These are phyloP conservation scores for Choreutis nemorana DNA, from an alignment of 2,888 invertebrate species.

Conservation along the genomic window DNA sequence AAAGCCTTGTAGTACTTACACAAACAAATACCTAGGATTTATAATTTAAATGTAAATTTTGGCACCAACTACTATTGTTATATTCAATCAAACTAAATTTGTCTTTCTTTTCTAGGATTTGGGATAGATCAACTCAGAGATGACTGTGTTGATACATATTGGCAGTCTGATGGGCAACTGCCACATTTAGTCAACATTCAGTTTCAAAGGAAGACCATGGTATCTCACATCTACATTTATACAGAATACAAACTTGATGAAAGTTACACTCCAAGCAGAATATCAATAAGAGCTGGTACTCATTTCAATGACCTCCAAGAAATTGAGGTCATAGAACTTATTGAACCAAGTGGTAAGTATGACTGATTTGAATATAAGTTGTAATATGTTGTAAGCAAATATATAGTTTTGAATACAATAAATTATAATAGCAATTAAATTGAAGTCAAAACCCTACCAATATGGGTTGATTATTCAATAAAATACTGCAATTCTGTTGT, in stretches of 20 bases:
- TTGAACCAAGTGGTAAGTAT: constrained; percentile 82
- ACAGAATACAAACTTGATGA: constrained; percentile 98
- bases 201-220: constrained; percentile 93
- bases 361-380: too few relatives aligned
- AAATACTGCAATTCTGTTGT: not conserved
- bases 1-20: too few relatives aligned
- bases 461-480: not conserved
- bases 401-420: not conserved
- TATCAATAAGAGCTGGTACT: constrained; percentile 92
- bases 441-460: too few relatives aligned
- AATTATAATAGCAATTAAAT: not conserved
- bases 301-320: constrained; percentile 97
- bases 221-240: constrained; percentile 95
- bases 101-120: constrained; percentile 76
- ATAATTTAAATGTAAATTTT: not conserved
- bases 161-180: constrained; percentile 99
- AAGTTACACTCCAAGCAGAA: constrained; percentile 97
- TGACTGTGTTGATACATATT: constrained; percentile 96
- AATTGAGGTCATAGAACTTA: constrained; percentile 90
- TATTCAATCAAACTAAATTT: constrained; percentile 1
- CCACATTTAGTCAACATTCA: constrained; percentile 98
- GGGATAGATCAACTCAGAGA: constrained; percentile 97
- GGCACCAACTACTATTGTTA: too few relatives aligned
- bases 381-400: too few relatives aligned
- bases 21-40: too few relatives aligned